Conservation (phyloP, 2,888 invertebrate species). For the Arenicola marina region DNA sequence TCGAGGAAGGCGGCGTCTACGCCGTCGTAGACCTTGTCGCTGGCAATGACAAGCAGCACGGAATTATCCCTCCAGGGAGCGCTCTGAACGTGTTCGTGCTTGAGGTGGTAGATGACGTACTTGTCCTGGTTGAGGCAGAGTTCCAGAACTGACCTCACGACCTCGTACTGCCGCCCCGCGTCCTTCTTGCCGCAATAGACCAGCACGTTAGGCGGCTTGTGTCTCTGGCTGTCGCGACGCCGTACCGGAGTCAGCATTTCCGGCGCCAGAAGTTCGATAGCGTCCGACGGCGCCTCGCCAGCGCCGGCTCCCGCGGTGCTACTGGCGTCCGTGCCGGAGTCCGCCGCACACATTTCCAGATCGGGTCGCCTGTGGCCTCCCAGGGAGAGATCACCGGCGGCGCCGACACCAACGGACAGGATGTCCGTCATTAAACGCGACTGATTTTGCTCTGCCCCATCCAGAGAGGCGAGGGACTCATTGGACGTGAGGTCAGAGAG, state of each 20-base stretch:
- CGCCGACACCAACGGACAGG: not conserved
- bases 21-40: conserved; percentile 42
- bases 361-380: not conserved
- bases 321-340: conserved; percentile 4
- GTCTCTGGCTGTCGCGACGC: not conserved
- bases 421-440: not conserved
- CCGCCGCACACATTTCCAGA: not conserved
- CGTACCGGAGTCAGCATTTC: conserved; percentile 23
- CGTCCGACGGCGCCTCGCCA: conserved; percentile 20
- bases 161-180: conserved; percentile 44
- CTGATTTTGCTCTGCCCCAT: not conserved
- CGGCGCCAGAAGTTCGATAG: conserved; percentile 23
- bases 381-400: not conserved
- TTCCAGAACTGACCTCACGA: conserved; percentile 37
- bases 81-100: conserved; percentile 43
- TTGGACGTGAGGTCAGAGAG: conserved; percentile 11
- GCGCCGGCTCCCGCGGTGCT: not conserved
- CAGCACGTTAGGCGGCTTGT: conserved; percentile 58
- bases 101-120: conserved; percentile 54
- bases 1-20: conserved; percentile 39
- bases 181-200: conserved; percentile 55
- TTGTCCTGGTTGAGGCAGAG: conserved; percentile 46
- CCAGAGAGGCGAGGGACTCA: conserved; percentile 18
- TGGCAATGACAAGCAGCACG: conserved; percentile 45
- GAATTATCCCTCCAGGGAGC: conserved; percentile 56